These are phyloP conservation scores for Sakesphorus luctuosus DNA, from an alignment of 2,113 vertebrate genomes.

Conservation along the genomic window DNA sequence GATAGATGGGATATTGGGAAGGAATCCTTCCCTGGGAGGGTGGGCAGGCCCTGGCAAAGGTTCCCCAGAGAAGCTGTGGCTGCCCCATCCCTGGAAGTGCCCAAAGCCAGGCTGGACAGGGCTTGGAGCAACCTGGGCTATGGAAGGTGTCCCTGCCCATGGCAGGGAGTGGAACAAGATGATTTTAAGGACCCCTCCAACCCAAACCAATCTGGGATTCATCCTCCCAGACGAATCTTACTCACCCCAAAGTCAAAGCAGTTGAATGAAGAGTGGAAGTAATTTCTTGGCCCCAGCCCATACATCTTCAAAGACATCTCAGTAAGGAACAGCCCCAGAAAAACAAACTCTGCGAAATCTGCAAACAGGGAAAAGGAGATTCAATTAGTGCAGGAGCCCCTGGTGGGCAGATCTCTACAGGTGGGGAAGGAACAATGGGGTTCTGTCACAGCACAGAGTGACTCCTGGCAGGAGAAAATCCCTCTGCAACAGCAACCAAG, in stretches of 20 bases:
- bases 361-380: constrained; percentile 29
- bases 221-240: not conserved
- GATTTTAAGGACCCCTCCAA: not conserved
- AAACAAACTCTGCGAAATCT: constrained; percentile 98
- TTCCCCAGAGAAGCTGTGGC: not conserved
- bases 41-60: not conserved
- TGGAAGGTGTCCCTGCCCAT: not conserved
- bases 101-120: not conserved
- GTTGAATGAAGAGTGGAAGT: constrained; percentile 98
- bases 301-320: constrained; percentile 99
- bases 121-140: not conserved
- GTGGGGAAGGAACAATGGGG: not conserved
- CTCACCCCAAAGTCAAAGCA: constrained; percentile 98
- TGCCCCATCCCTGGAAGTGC: not conserved
- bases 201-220: not conserved
- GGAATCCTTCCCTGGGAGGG: not conserved
- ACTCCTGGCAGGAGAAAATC: not conserved
- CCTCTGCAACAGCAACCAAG: not conserved
- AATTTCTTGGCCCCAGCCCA: constrained; percentile 91
- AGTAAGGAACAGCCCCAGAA: constrained; percentile 93
- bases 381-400: not conserved
- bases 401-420: not conserved
- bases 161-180: not conserved
- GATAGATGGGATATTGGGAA: not conserved
- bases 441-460: not conserved